phyloP scores from a whole-genome alignment of 1,140 invertebrate species.

The Caerostris extrusa region DNA sequence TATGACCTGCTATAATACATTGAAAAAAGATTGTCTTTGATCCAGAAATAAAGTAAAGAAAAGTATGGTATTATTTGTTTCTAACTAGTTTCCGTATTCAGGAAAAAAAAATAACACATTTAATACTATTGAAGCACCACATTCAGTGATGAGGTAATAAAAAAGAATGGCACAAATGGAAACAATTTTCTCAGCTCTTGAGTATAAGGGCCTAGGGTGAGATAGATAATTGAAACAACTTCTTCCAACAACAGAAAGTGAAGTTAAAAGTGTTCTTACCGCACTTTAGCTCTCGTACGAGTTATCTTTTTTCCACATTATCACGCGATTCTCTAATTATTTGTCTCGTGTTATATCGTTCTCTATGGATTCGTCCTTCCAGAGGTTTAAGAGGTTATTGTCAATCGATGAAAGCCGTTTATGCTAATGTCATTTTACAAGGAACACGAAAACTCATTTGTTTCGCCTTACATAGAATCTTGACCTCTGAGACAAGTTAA shows the following conservation, averaged over 20 bases:
- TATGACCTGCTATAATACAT: no score
- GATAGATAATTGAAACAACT: conserved; percentile 26
- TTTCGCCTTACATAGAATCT: not conserved
- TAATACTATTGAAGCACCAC: no score
- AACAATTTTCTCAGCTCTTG: not conserved
- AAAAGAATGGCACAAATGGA: not conserved
- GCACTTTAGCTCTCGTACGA: not conserved
- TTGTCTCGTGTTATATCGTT: conserved; percentile 44
- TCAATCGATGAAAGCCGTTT: not conserved
- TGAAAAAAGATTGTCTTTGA: no score
- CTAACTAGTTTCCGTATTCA: no score
- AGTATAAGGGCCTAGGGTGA: not conserved
- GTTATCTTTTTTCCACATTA: conserved; percentile 4
- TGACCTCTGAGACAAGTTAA: not conserved
- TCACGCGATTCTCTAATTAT: conserved; percentile 41
- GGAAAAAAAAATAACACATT: no score
- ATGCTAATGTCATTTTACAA: conserved; percentile 42
- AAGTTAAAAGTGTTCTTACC: conserved; percentile 24
- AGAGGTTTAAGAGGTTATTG: conserved; percentile 24
- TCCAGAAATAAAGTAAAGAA: no score
- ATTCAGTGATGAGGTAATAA: no score
- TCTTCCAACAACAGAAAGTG: not conserved
- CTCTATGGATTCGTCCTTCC: not conserved
- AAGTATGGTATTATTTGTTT: no score
- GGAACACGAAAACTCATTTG: conserved; percentile 20